phyloP scores from a whole-genome alignment of 2,113 vertebrate species.

The Myotis yumanensis region DNA sequence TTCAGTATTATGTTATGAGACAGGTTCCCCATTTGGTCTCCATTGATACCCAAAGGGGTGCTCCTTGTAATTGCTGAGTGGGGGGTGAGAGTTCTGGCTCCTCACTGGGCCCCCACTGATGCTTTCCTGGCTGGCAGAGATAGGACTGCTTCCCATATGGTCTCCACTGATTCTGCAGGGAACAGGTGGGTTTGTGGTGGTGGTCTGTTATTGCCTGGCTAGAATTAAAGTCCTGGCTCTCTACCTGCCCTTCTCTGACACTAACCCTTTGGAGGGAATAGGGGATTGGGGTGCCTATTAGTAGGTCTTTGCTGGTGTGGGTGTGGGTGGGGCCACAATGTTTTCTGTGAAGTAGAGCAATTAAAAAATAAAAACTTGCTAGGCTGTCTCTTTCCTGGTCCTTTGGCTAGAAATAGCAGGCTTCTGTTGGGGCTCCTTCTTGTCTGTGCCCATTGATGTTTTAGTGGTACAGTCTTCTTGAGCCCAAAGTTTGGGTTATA shows the following conservation, averaged over 20 bases:
- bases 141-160: neutral
- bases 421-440: neutral
- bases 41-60: neutral
- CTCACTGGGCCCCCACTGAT: neutral
- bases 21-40: neutral
- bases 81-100: neutral
- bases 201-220: neutral
- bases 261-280: neutral
- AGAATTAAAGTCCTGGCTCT: neutral
- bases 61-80: neutral
- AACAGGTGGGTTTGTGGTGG: neutral
- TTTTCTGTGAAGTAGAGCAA: neutral
- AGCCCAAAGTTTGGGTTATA: neutral
- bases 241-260: neutral
- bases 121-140: neutral
- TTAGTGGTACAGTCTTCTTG: neutral
- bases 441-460: neutral
- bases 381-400: neutral
- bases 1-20: neutral
- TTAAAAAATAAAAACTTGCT: neutral
- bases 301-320: neutral
- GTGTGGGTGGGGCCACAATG: neutral
- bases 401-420: conserved; percentile 8
- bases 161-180: neutral
- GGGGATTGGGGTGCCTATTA: neutral